Evolutionary conservation across 2,888 invertebrate species (phyloP).

Genomic region (Nemapogon koenigi): DNA sequence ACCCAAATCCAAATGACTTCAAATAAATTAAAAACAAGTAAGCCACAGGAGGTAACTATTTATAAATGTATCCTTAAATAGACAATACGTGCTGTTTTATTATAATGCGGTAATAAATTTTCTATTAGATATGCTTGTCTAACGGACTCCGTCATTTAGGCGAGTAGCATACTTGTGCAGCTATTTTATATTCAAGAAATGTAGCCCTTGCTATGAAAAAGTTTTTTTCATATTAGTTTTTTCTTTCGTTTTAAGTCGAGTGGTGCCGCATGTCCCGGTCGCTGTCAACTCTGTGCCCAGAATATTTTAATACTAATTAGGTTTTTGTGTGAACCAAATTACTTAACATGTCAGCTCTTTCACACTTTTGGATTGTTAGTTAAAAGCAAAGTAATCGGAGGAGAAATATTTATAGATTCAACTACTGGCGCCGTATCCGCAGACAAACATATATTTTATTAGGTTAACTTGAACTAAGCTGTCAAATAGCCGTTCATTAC

Average conservation of each 20-base stretch:
- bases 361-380: no score
- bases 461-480: no score
- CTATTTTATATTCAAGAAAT: slow-evolving; percentile 49
- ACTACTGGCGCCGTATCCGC: no score
- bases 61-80: slow-evolving; percentile 4
- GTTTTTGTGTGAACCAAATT: slow-evolving; percentile 5
- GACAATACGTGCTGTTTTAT: slow-evolving; percentile 17
- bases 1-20: no score
- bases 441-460: no score
- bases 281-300: slow-evolving; percentile 34
- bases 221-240: slow-evolving; percentile 29
- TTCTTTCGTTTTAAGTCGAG: slow-evolving; percentile 24
- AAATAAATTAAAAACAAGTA: no score
- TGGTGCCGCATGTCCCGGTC: slow-evolving; percentile 13
- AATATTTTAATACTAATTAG: slow-evolving; percentile 50
- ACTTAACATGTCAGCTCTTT: slow-evolving; percentile 6
- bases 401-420: no score
- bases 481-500: no score
- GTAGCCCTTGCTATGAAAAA: slow-evolving; percentile 32
- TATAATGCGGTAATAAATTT: slow-evolving; percentile 40
- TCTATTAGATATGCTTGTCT: slow-evolving; percentile 40
- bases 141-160: slow-evolving; percentile 27
- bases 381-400: no score
- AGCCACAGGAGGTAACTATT: slow-evolving; percentile 1
- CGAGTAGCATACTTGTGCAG: slow-evolving; percentile 19